A percentile compares a stretch with the other conserved stretches of the same genome.
These are phyloP conservation scores for Enteromius fasciolatus DNA, from an alignment of 2,797 vertebrate species.

Conservation along the genomic window DNA sequence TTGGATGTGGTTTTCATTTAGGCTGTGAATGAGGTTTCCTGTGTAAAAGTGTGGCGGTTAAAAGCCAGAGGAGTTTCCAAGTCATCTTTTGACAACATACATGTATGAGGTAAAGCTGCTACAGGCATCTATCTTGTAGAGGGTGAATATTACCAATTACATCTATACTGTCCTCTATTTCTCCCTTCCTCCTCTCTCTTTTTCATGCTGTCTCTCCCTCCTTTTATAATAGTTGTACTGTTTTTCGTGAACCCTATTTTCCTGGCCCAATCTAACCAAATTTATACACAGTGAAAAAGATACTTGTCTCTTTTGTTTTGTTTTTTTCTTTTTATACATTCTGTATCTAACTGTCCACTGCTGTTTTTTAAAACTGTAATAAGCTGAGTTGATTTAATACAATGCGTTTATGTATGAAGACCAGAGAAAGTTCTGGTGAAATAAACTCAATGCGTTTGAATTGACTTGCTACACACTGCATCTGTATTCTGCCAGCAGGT, in stretches of 20 bases:
- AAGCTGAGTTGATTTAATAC: slow-evolving; percentile 65
- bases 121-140: slow-evolving; percentile 2
- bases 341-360: slow-evolving; percentile 73
- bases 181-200: slow-evolving; percentile 17
- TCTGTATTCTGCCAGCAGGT: slow-evolving; percentile 45
- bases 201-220: slow-evolving; percentile 17
- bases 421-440: slow-evolving; percentile 50
- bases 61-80: background rate
- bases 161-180: slow-evolving; percentile 4
- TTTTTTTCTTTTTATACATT: slow-evolving; percentile 42
- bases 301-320: background rate
- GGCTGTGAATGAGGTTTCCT: background rate
- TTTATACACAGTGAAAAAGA: slow-evolving; percentile 42
- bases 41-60: slow-evolving; percentile 22
- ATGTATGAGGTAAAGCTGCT: slow-evolving; percentile 19
- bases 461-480: slow-evolving; percentile 23
- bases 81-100: background rate
- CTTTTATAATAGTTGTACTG: slow-evolving; percentile 23
- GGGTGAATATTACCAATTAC: slow-evolving; percentile 27
- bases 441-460: slow-evolving; percentile 47
- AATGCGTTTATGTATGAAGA: slow-evolving; percentile 43
- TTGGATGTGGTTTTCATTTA: slow-evolving; percentile 8
- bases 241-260: slow-evolving; percentile 28
- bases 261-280: slow-evolving; percentile 40
- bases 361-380: slow-evolving; percentile 72